These are phyloP conservation scores for Antheraea pernyi DNA, from an alignment of 1,140 invertebrate genomes.

Conservation along the genomic window DNA sequence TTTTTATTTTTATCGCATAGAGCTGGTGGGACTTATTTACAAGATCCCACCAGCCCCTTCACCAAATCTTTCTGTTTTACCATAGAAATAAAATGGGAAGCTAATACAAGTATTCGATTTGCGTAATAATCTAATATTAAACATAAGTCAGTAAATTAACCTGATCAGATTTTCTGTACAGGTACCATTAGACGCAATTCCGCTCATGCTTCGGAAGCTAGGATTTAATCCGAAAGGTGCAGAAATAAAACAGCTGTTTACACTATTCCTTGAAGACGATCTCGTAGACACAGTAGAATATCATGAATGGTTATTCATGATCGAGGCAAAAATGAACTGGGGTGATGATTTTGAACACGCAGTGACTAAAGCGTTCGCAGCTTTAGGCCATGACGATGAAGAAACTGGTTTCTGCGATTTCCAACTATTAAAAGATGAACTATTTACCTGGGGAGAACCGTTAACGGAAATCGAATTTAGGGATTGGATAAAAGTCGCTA, in stretches of 20 bases:
- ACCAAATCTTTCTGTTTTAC: too few species aligned
- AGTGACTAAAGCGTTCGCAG: conserved; percentile 57
- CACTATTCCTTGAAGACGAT: conserved; percentile 64
- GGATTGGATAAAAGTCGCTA: conserved; percentile 53
- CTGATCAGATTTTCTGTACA: background rate
- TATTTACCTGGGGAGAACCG: conserved; percentile 63
- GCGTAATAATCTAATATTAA: background rate
- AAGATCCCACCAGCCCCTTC: too few species aligned
- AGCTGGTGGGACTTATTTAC: too few species aligned
- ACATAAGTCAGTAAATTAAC: background rate
- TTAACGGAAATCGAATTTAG: conserved; percentile 61
- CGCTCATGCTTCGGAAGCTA: conserved; percentile 61
- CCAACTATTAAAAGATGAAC: conserved; percentile 49
- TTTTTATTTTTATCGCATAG: too few species aligned
- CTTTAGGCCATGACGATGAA: conserved; percentile 58
- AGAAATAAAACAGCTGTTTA: conserved; percentile 55
- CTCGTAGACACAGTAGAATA: conserved; percentile 61
- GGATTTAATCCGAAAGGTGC: conserved; percentile 65
- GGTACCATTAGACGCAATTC: conserved; percentile 55
- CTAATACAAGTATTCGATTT: background rate
- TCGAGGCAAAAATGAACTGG: conserved; percentile 66
- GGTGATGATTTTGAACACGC: conserved; percentile 63
- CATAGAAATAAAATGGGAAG: too few species aligned
- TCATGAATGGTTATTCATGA: conserved; percentile 64
- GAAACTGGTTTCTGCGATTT: conserved; percentile 52